A percentile compares a stretch with the other conserved stretches of the same genome.
Evolutionary conservation across 2,113 vertebrate species (phyloP).

Genomic region (Albula glossodonta): DNA sequence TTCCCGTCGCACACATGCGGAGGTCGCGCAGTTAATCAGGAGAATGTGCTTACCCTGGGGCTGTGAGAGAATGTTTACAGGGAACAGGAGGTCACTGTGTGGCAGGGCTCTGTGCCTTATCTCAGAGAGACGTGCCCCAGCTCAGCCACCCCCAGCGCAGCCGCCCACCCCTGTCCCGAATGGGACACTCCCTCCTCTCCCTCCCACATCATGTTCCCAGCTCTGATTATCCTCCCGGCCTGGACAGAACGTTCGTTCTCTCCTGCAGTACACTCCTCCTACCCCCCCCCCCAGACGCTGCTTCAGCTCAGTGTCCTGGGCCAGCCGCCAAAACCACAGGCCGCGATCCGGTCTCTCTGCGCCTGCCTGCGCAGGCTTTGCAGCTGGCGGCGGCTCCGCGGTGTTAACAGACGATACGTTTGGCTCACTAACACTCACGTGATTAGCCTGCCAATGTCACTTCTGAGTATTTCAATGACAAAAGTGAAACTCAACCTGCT

Average conservation of each 20-base stretch:
- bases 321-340: not conserved
- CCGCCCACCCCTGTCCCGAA: too few relatives aligned
- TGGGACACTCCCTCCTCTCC: not conserved
- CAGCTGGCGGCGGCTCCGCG: not conserved
- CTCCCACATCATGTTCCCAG: too few relatives aligned
- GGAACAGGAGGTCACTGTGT: not conserved
- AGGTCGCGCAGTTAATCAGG: not conserved
- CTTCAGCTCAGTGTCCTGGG: not conserved
- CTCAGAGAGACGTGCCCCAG: not conserved
- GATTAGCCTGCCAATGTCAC: too few relatives aligned
- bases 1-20: not conserved
- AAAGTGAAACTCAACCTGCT: not conserved
- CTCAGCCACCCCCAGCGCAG: too few relatives aligned
- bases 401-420: not conserved
- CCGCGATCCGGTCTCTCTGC: not conserved
- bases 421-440: too few relatives aligned
- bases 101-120: not conserved
- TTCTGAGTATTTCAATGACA: too few relatives aligned
- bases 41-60: not conserved
- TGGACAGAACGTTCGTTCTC: constrained; percentile 20
- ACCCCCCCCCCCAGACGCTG: too few relatives aligned
- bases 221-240: not conserved
- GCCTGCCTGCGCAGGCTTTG: not conserved
- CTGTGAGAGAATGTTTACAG: not conserved
- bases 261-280: not conserved